phyloP scores from a whole-genome alignment of 1,140 invertebrate species.

The Anadara kagoshimensis region DNA sequence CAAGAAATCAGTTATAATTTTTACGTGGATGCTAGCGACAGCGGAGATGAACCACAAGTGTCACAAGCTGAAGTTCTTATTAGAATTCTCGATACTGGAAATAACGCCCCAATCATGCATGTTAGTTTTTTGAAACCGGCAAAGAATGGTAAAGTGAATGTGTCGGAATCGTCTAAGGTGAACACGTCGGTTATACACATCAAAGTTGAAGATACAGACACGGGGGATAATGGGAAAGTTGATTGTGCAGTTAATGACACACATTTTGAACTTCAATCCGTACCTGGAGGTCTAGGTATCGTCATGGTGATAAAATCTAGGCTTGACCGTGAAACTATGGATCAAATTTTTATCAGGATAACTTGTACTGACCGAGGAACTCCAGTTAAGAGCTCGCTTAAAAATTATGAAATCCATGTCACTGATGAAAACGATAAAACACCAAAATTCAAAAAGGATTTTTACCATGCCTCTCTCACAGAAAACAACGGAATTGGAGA shows the following conservation, averaged over 20 bases:
- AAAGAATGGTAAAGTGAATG: constrained; percentile 66
- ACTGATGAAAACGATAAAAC: constrained; percentile 96
- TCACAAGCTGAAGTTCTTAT: constrained; percentile 80
- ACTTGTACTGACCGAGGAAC: constrained; percentile 94
- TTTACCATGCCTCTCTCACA: constrained; percentile 88
- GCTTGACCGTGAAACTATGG: constrained; percentile 90
- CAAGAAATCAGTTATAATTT: constrained; percentile 54
- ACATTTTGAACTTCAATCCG: constrained; percentile 50
- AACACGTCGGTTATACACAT: constrained; percentile 62
- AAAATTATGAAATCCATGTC: constrained; percentile 94
- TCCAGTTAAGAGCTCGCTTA: constrained; percentile 87
- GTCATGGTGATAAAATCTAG: constrained; percentile 82
- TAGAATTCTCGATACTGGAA: constrained; percentile 90
- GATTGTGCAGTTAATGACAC: constrained; percentile 47
- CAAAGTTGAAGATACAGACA: constrained; percentile 57
- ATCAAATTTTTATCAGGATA: constrained; percentile 89
- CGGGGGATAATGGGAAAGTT: constrained; percentile 56
- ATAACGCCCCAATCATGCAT: constrained; percentile 91
- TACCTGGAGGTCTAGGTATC: constrained; percentile 40
- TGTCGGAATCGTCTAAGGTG: constrained; percentile 52
- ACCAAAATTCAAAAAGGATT: constrained; percentile 91
- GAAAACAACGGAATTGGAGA: constrained; percentile 94
- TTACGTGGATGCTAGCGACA: constrained; percentile 71
- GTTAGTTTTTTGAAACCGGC: constrained; percentile 53
- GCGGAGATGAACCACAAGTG: constrained; percentile 70